Base-by-base conservation (phyloP, 2,888 invertebrate species). In the Perdita meconis region DNA sequence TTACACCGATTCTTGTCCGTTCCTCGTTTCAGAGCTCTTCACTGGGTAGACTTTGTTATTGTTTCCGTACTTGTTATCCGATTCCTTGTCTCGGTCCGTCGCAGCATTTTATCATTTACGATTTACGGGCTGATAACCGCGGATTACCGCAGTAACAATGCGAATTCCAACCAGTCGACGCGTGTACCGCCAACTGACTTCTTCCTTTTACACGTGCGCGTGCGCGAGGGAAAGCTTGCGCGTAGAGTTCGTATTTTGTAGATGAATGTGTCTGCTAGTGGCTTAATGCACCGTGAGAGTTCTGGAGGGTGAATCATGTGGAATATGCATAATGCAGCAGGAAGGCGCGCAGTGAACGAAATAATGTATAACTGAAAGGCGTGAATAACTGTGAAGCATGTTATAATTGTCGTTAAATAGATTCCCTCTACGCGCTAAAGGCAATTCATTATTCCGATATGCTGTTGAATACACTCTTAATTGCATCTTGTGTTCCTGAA, bases 251-350 rank as follows among this genome's bases (percentile, higher is more conserved):
- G 34, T 22, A 30, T 51, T 59, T 36, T 47, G 53, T 30, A 26
- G 24, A 36, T 19, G 19, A 57, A 47, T 24, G 22, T 50, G 38
- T 63, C 38, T 26, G 63, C 26, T 24, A 5, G 51, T 26, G 24
- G 64, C 51, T 64, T 60, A 65, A 59, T 36, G 42, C 42, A 3
- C 34, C 61, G 47, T 51, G 50, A 57, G 51, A 71, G 24, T 68
- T 61, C 26, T 26, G 19, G 63, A 56, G 64, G 51, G 19, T 57
- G 34, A 40, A 19, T 57, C 47, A 12, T 40, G 22, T 42, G 64
- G 50, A 63, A 70, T 63, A 56, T 63, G 63, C 63, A 63, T 63
- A 63, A 70, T 63, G 69, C 69, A 70, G 44, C 38, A 40, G 63
- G 22, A 36, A 63, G 26, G 10, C 50, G 44, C 13, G 42, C n/a